These are phyloP conservation scores for Forbesichthys agassizii DNA, from an alignment of 2,113 vertebrate genomes.

Conservation along the genomic window DNA sequence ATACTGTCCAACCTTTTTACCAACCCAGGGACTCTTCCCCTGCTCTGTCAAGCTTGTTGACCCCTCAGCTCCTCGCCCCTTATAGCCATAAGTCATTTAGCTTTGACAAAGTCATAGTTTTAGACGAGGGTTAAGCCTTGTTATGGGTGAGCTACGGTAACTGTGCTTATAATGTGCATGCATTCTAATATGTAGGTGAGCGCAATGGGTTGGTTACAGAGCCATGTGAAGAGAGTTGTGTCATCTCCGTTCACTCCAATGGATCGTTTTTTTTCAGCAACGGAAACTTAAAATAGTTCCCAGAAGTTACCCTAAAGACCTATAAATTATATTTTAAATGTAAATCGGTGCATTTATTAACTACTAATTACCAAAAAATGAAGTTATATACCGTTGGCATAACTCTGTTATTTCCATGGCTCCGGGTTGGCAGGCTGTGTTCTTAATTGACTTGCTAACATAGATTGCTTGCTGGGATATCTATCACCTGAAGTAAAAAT, in stretches of 20 bases:
- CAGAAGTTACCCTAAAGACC: no score
- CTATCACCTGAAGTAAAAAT: not conserved
- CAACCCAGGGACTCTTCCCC: not conserved
- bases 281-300: no score
- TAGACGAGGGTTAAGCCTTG: not conserved
- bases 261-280: no score
- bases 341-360: no score
- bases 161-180: not conserved
- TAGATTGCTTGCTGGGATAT: not conserved
- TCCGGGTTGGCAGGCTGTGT: not conserved
- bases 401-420: no score
- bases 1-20: conserved; percentile 7
- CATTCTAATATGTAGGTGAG: not conserved
- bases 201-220: not conserved
- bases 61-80: not conserved
- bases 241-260: no score
- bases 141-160: not conserved
- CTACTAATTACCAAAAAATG: no score
- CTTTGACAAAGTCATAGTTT: not conserved
- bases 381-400: no score
- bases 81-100: not conserved
- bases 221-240: no score
- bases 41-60: not conserved
- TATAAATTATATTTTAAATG: no score
- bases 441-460: not conserved